Evolutionary conservation across 2,113 vertebrate genomes (phyloP).

Genomic region (Cephalopholis sonnerati): DNA sequence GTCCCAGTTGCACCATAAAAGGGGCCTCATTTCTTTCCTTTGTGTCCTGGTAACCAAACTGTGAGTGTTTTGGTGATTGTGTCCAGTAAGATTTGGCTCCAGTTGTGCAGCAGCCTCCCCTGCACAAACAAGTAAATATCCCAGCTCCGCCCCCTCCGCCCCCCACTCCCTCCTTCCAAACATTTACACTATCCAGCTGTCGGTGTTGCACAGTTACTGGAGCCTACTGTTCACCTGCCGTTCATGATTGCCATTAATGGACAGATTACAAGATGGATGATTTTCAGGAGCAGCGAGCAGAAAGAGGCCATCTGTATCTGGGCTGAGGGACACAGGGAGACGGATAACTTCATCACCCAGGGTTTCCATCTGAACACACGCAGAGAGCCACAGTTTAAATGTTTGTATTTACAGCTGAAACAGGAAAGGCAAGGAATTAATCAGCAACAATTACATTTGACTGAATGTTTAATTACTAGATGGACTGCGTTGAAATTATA

Average conservation of each 20-base stretch:
- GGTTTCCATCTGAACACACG: slow-evolving; percentile 9
- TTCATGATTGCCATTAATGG: slow-evolving; percentile 75
- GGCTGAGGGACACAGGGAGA: slow-evolving; percentile 20
- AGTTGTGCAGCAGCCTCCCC: slow-evolving; percentile 18
- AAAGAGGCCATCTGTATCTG: slow-evolving; percentile 73
- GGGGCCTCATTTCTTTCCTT: neutral
- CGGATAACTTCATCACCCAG: slow-evolving; percentile 59
- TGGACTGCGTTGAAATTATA: neutral
- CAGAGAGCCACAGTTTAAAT: neutral
- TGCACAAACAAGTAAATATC: slow-evolving; percentile 56
- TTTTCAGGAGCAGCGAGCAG: slow-evolving; percentile 71
- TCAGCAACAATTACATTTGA: neutral
- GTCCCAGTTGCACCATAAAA: slow-evolving; percentile 34
- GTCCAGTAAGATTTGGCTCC: slow-evolving; percentile 44
- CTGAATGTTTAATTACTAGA: neutral
- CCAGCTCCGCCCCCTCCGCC: neutral
- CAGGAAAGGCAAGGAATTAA: neutral
- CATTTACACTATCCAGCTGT: slow-evolving; percentile 65
- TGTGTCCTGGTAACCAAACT: slow-evolving; percentile 14
- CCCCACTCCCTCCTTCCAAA: slow-evolving; percentile 23
- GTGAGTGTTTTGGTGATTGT: slow-evolving; percentile 14
- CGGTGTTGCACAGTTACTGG: slow-evolving; percentile 41
- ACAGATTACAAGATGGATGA: slow-evolving; percentile 61
- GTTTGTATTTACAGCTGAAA: neutral
- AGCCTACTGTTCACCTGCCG: slow-evolving; percentile 71